A percentile compares a stretch with the other conserved stretches of the same genome.
Evolutionary conservation across 1,140 invertebrate species (phyloP).

Genomic region (Hesperophylax magnus): DNA sequence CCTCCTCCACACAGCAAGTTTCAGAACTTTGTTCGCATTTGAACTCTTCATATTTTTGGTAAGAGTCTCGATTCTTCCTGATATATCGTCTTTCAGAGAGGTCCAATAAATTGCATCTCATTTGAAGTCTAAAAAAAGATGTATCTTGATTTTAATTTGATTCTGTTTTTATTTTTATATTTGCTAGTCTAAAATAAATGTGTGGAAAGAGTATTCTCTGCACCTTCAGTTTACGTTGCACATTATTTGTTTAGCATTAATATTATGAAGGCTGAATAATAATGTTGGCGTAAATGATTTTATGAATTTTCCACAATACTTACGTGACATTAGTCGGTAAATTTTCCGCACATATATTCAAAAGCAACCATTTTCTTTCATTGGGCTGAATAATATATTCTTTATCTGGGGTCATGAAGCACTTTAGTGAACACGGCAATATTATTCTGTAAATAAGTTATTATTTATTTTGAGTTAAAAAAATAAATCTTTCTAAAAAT

Average conservation of each 20-base stretch:
- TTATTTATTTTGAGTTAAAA: background rate
- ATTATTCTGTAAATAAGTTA: conserved; percentile 11
- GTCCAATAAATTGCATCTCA: conserved; percentile 31
- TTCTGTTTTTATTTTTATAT: background rate
- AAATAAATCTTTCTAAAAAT: no score
- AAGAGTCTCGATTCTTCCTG: background rate
- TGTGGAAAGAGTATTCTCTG: no score
- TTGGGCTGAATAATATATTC: conserved; percentile 13
- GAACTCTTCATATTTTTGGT: background rate
- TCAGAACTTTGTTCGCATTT: conserved; percentile 16
- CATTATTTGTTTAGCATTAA: no score
- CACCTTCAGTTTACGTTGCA: no score
- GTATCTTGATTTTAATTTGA: background rate
- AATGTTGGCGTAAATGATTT: no score
- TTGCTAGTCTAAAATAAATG: no score
- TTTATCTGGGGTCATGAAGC: conserved; percentile 1
- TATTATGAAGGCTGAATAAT: no score
- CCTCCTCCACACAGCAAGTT: background rate
- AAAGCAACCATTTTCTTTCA: conserved; percentile 19
- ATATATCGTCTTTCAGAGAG: conserved; percentile 29
- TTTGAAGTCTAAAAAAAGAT: conserved; percentile 10
- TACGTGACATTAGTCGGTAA: conserved; percentile 11
- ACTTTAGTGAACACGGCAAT: background rate
- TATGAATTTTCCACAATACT: background rate
- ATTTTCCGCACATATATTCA: conserved; percentile 29